Evolutionary conservation across 2,888 invertebrate genomes (phyloP), one percentile per base, ranked within the genome.

Genomic region (Euproctis similis): DNA sequence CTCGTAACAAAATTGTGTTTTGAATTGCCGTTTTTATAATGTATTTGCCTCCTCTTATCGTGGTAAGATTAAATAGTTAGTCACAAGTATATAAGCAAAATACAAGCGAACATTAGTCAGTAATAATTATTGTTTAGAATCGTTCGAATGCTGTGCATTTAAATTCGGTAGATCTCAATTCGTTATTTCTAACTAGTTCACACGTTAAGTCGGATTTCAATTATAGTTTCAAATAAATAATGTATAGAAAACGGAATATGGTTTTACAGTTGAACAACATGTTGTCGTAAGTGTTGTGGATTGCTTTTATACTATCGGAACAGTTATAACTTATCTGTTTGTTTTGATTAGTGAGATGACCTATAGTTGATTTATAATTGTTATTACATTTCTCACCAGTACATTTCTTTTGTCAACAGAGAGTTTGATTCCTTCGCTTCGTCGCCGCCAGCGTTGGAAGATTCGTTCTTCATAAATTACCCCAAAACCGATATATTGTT

Each of bases 371-470:
- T 16, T 5, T 30, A 20, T 28, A 12, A 14, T 24, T 27, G 22
- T 16, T 17, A 34, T 27, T 19, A 8, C 25, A 4, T 21, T 10
- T 20, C 27, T 38, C 24, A 36, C 29, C 30, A 43, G n/a, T n/a
- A n/a, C n/a, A n/a, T n/a, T n/a, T n/a, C n/a, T n/a, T n/a, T n/a
- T n/a, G n/a, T n/a, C n/a, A n/a, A 19, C 74, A 85, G 85, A 51
- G 85, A 82, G 26, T 85, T 77, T 41, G 84, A 85, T 40, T 74
- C 77, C 16, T 85, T 85, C 39, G 68, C 82, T 14, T 60, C 62
- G 45, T 92, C 92, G 9, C 92, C 93, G 10, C 92, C 92, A 2
- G 87, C 90, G 12, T 87, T 90, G 21, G 92, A 92, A 66, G 92
- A 92, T 55, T 89, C 88, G 63, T 89, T 90, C 65, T 88, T 87